A percentile compares a stretch with the other conserved stretches of the same genome.
Conservation (phyloP, 2,113 vertebrate genomes). For the Struthidea cinerea region DNA sequence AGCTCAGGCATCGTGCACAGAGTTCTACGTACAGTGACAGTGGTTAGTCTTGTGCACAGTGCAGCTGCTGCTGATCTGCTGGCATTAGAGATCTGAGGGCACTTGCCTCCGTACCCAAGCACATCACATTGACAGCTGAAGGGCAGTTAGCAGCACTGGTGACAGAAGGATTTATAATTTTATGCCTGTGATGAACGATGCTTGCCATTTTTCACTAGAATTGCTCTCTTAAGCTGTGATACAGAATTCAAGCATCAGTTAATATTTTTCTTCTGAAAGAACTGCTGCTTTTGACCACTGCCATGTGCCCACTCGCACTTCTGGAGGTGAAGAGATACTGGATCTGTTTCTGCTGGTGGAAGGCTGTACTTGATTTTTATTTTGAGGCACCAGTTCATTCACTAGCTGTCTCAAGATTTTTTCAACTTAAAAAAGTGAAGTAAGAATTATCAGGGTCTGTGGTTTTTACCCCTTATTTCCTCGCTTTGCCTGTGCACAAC, state of each 20-base stretch:
- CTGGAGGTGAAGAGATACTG: neutral
- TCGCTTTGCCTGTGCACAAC: neutral
- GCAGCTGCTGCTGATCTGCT: neutral
- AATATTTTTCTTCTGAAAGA: neutral
- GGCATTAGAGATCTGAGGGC: neutral
- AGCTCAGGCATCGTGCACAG: neutral
- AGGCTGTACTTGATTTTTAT: neutral
- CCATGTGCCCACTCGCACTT: neutral
- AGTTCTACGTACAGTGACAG: rapidly evolving
- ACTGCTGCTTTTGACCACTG: neutral
- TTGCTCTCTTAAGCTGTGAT: neutral
- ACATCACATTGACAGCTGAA: neutral
- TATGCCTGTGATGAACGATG: neutral
- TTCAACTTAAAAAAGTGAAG: neutral
- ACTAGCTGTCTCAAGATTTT: neutral
- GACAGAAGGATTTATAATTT: neutral
- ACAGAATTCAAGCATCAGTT: neutral
- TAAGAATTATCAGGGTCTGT: neutral
- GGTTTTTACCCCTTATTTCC: neutral
- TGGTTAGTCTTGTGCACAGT: neutral
- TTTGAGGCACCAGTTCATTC: neutral
- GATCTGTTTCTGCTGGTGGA: neutral
- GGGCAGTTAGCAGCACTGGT: neutral
- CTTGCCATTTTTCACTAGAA: neutral
- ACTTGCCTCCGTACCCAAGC: neutral